Base-by-base conservation (phyloP, 2,888 invertebrate genomes). In the Cryptosula pallasiana region DNA sequence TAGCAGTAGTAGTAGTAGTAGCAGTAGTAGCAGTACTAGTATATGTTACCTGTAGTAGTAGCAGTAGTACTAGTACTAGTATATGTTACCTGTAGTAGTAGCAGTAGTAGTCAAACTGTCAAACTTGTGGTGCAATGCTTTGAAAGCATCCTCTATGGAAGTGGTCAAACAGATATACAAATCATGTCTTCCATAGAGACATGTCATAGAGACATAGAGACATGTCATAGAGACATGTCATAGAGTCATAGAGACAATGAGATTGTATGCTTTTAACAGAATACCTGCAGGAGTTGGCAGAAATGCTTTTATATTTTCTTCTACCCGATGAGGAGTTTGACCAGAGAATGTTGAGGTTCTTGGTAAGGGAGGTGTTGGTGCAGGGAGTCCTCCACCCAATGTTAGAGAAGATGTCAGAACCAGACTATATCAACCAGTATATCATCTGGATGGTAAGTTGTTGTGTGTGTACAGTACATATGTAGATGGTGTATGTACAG, bases 391-490 rank as follows among this genome's bases (percentile, higher is more conserved):
- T 93, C 72, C 85, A 88, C 72, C 92, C 92, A 0, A 85, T 91
- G 54, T 86, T 93, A 69, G 88, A 90, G 80, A 85, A 91, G 76
- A 84, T 93, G 74, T 91, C 93, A 58, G 93, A 94, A 86, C 94
- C 95, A 71, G 94, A 95, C 87, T 94, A 92, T 82, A 91, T 95
- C 77, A 95, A 95, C 86, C 91, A 93, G 85, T 89, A 90, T 75
- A 91, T 94, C 81, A 89, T 94, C 80, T 92, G 92, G 91, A 89
- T 92, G 88, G 94, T 94, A 84, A 89, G 90, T 13, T 45, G 20
- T 45, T 45, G 9, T 45, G 20, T 45, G 20, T 45, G 20, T 20
- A 45, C 20, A 45, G 9, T 20, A 13, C 20, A 45, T 45, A 45
- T 9, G 45, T 45, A 45, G 45, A 45, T 20, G 20, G 9, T 13